Conservation (phyloP, 2,888 invertebrate species). For the Drosophila nr. fundita region DNA sequence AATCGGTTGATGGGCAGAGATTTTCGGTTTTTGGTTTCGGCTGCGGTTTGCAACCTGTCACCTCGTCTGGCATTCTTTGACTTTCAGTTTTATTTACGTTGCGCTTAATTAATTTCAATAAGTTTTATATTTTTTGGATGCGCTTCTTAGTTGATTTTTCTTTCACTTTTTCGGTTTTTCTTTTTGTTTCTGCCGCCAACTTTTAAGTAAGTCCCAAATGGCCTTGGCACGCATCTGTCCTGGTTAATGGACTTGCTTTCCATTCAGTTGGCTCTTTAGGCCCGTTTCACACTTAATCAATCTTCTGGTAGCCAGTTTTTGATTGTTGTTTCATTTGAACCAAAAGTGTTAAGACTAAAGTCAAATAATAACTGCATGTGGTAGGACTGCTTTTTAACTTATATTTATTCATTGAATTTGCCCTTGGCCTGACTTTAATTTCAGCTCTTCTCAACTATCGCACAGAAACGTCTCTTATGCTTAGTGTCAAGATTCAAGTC, state of each 20-base stretch:
- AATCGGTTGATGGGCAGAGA: slow-evolving; percentile 24
- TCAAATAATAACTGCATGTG: slow-evolving; percentile 49
- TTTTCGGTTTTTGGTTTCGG: background rate
- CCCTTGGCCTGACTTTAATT: slow-evolving; percentile 16
- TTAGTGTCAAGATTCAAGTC: slow-evolving; percentile 16
- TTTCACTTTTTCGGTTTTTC: slow-evolving; percentile 26
- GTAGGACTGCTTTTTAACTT: slow-evolving; percentile 5
- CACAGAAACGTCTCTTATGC: background rate
- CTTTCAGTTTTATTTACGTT: slow-evolving; percentile 47
- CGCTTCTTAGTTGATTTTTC: slow-evolving; percentile 8
- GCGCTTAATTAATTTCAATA: slow-evolving; percentile 56
- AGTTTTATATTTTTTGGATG: slow-evolving; percentile 10
- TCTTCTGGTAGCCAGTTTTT: slow-evolving; percentile 54
- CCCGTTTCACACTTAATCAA: slow-evolving; percentile 54
- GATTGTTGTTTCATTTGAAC: slow-evolving; percentile 24
- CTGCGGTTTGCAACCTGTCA: slow-evolving; percentile 46
- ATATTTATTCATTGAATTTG: slow-evolving; percentile 11
- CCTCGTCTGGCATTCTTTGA: slow-evolving; percentile 53
- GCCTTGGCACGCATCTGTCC: slow-evolving; percentile 40
- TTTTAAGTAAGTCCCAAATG: slow-evolving; percentile 37
- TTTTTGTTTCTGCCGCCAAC: slow-evolving; percentile 6
- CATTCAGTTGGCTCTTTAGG: slow-evolving; percentile 24
- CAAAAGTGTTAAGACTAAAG: slow-evolving; percentile 59
- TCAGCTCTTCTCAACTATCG: slow-evolving; percentile 14
- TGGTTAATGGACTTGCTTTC: slow-evolving; percentile 28